Evolutionary conservation across 2,113 vertebrate genomes (phyloP), one percentile per base, ranked within the genome.

Genomic region (Eulemur macaco): DNA sequence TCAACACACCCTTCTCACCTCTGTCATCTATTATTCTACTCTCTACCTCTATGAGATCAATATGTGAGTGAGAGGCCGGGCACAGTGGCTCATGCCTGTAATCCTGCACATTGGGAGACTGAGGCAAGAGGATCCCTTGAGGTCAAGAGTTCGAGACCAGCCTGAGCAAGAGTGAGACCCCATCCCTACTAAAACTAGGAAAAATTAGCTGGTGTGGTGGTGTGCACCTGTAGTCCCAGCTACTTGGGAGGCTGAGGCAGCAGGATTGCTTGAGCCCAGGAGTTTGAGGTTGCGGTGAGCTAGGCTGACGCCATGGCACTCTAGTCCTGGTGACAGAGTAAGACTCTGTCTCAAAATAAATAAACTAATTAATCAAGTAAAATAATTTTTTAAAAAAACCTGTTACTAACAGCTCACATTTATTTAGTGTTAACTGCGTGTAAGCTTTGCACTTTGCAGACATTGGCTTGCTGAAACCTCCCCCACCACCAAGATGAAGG

Each of bases 281-380:
- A 47, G 71, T 74, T 17, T 1, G 14, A 31, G 42, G 42, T 17
- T 45, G 42, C 42, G 9, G 25, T 74, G 42, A 45, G 7, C 71
- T 47, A 45, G 45, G 3, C 45, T 47, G 0, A 0, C 29, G 23
- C 12, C 8, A 5, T 14, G 15, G 8, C 7, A 29, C 14, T 1
- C 23, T 17, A 74, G 27, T 42, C 42, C 45, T 14, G 25, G 25
- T 14, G 7, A 17, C 71, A 74, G 71, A 74, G 25, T 8, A 14
- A 74, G 42, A 74, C 8, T 6, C 27, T 45, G 3, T 45, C 23
- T 42, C 21, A 42, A 39, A 52, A 52, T 52, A 52, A 52, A 52
- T 52, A 15, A 54, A 54, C 18, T 6, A 54, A 54, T 54, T 18
- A 54, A 54, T 54, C 4, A 54, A 54, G 18, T 18, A 25, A 60